A percentile compares a stretch with the other conserved stretches of the same genome.
Conservation (phyloP, 2,888 invertebrate species). For the Carabus problematicus region DNA sequence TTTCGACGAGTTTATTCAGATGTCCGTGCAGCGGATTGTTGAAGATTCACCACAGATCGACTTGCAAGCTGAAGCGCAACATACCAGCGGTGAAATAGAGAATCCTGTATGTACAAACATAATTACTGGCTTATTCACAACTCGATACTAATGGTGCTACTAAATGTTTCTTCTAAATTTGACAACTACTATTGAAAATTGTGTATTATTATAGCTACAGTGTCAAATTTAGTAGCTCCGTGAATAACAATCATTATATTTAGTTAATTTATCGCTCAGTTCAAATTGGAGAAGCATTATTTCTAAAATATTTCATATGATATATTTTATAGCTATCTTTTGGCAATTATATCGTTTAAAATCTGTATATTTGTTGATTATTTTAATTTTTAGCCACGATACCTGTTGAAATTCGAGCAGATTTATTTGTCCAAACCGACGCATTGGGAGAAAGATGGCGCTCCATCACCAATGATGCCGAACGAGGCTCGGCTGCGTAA, state of each 20-base stretch:
- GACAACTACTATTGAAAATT: background rate
- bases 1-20: constrained; percentile 99
- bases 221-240: no score
- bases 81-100: constrained; percentile 91
- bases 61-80: constrained; percentile 96
- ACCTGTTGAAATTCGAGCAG: constrained; percentile 96
- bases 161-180: constrained; percentile 13
- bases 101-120: constrained; percentile 73
- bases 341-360: no score
- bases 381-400: constrained; percentile 71
- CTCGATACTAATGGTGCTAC: no score
- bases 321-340: no score
- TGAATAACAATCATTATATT: no score
- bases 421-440: constrained; percentile 99
- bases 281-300: no score
- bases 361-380: no score
- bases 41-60: constrained; percentile 99
- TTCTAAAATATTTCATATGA: no score
- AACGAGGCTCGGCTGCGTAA: constrained; percentile 98
- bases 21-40: constrained; percentile 99
- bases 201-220: background rate
- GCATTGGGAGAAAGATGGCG: constrained; percentile 99
- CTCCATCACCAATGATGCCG: constrained; percentile 99
- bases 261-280: no score
- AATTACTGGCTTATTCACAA: no score